Conservation (phyloP, 2,113 vertebrate genomes). For the Carassius auratus region DNA sequence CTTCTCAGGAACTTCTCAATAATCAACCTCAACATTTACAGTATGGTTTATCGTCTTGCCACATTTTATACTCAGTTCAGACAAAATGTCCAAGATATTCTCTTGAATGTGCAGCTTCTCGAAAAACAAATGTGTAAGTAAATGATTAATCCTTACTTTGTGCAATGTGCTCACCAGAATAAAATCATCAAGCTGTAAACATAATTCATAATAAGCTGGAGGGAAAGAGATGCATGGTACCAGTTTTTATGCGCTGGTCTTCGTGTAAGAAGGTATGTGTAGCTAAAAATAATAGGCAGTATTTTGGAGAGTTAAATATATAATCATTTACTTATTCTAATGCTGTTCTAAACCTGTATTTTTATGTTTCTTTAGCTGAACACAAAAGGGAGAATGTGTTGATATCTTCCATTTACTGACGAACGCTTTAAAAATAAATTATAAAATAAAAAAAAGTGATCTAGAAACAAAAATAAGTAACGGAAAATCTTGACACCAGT, state of each 20-base stretch:
- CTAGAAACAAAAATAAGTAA: not conserved
- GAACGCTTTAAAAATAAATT: not conserved
- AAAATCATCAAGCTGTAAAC: not conserved
- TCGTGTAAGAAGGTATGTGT: not conserved
- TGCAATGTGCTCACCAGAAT: too few relatives aligned
- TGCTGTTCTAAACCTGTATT: not conserved
- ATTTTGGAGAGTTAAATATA: not conserved
- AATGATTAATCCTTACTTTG: too few relatives aligned
- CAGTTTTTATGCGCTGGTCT: not conserved
- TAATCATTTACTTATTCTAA: not conserved
- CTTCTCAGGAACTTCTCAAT: not conserved
- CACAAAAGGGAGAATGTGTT: not conserved
- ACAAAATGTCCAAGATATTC: not conserved
- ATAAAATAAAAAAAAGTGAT: not conserved
- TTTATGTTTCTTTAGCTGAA: not conserved
- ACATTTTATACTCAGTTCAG: not conserved
- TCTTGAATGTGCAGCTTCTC: not conserved
- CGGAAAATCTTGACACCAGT: not conserved
- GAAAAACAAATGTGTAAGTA: not conserved
- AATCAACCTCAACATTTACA: not conserved
- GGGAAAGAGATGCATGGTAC: not conserved
- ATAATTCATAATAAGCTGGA: slow-evolving; percentile 2
- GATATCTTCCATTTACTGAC: not conserved
- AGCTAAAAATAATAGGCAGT: not conserved
- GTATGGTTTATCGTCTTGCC: not conserved